Conservation (phyloP, 2,797 vertebrate species). For the Glyptemys insculpta region DNA sequence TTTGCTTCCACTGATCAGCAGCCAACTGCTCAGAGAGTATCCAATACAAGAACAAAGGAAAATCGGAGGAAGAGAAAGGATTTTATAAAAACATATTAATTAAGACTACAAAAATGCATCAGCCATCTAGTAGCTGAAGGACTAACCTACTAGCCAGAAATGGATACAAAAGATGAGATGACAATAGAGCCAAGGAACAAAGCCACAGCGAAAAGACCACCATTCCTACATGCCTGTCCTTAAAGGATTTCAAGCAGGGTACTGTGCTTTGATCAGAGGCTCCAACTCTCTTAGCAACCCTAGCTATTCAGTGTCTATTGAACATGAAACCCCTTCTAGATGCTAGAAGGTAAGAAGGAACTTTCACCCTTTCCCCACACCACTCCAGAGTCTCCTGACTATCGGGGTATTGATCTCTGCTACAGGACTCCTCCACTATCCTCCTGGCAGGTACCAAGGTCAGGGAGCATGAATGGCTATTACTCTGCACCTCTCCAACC, state of each 20-base stretch:
- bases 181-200: not conserved
- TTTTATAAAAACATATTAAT: not conserved
- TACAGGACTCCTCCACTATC: not conserved
- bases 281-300: not conserved
- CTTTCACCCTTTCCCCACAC: not conserved
- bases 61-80: not conserved
- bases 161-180: not conserved
- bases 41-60: not conserved
- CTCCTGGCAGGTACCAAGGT: not conserved
- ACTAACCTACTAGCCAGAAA: not conserved
- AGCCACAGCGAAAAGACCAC: not conserved
- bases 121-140: not conserved
- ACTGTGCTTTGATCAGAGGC: not conserved
- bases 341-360: not conserved
- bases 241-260: not conserved
- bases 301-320: not conserved
- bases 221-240: not conserved
- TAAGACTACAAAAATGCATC: not conserved
- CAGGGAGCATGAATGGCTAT: not conserved
- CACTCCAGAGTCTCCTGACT: not conserved
- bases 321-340: not conserved
- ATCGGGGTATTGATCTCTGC: not conserved
- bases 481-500: not conserved
- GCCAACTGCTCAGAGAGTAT: not conserved
- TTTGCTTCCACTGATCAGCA: not conserved